These are phyloP conservation scores for Corynorhinus townsendii DNA, from an alignment of 2,113 vertebrate genomes.

Conservation along the genomic window DNA sequence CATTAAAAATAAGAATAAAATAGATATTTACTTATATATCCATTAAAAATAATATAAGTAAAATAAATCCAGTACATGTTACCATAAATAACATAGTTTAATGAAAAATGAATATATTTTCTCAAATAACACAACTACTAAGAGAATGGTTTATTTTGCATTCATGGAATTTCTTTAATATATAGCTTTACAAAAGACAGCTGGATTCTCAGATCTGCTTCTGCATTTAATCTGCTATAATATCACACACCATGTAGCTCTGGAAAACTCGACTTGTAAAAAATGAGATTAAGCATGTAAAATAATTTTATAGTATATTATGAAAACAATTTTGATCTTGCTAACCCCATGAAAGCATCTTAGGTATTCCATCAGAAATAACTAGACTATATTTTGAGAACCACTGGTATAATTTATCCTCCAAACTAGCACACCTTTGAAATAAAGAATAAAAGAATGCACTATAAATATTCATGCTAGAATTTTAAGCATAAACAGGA, in stretches of 20 bases:
- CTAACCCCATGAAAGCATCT: not conserved
- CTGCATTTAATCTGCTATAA: not conserved
- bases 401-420: not conserved
- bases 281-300: slow-evolving; percentile 19
- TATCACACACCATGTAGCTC: not conserved
- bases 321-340: slow-evolving; percentile 12
- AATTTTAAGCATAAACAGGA: not conserved
- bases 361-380: not conserved
- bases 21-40: not conserved
- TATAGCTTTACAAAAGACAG: not conserved
- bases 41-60: slow-evolving; percentile 6
- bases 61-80: not conserved
- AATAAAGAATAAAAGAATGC: not conserved
- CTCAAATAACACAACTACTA: not conserved
- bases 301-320: not conserved
- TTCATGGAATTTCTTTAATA: not conserved
- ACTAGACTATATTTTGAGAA: not conserved
- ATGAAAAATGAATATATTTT: not conserved
- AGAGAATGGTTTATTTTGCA: not conserved
- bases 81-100: not conserved
- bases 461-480: not conserved
- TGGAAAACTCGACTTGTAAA: not conserved
- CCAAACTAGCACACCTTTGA: not conserved
- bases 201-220: not conserved
- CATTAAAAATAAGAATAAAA: not conserved